phyloP scores from a whole-genome alignment of 1,140 invertebrate genomes.

The Thalassaphorura encarpata region DNA sequence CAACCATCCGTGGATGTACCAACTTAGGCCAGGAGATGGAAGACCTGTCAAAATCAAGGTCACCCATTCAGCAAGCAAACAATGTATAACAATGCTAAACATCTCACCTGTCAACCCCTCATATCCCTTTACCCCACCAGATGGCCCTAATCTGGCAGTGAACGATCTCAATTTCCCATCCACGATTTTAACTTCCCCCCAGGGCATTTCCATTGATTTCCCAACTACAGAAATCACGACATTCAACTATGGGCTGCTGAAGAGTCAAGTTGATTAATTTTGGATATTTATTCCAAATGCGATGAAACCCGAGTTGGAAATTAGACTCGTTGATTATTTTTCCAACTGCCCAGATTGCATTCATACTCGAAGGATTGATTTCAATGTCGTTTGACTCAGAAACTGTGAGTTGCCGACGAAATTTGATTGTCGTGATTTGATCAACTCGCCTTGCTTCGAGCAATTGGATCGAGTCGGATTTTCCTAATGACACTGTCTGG shows the following conservation, averaged over 20 bases:
- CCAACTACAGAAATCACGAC: constrained; percentile 3
- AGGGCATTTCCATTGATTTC: constrained; percentile 39
- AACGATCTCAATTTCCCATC: constrained; percentile 67
- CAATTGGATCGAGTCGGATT: constrained; percentile 24
- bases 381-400: constrained; percentile 26
- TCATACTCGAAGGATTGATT: constrained; percentile 43
- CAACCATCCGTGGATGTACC: constrained; percentile 82
- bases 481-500: constrained; percentile 61
- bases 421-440: constrained; percentile 23
- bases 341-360: constrained; percentile 74
- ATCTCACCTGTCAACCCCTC: constrained; percentile 52
- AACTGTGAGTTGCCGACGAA: constrained; percentile 24
- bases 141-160: constrained; percentile 64
- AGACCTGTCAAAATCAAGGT: constrained; percentile 38
- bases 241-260: not conserved
- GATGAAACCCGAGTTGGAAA: constrained; percentile 70
- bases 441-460: constrained; percentile 22
- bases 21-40: constrained; percentile 50
- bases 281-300: constrained; percentile 58
- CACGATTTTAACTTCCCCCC: constrained; percentile 65
- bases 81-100: not conserved
- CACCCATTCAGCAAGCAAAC: not conserved
- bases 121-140: constrained; percentile 63
- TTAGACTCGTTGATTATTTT: constrained; percentile 52
- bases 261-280: constrained; percentile 8